Evolutionary conservation across 1,140 invertebrate genomes (phyloP).

Genomic region (Bradysia coprophila): DNA sequence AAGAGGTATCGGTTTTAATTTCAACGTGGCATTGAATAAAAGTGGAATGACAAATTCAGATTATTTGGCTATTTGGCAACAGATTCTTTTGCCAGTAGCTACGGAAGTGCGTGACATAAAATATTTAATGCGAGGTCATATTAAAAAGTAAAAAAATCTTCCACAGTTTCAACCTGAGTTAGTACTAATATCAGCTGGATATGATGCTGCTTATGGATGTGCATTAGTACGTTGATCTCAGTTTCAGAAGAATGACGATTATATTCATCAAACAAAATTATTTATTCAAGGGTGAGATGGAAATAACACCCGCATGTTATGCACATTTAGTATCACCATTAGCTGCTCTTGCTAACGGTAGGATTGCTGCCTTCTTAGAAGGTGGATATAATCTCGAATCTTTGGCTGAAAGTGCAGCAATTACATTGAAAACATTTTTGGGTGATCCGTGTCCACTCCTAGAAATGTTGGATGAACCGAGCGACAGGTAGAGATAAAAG

Average conservation of each 20-base stretch:
- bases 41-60: constrained; percentile 69
- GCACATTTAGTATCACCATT: constrained; percentile 61
- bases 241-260: too few species aligned
- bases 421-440: constrained; percentile 66
- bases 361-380: constrained; percentile 70
- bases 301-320: constrained; percentile 72
- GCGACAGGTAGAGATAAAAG: constrained; percentile 29
- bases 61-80: constrained; percentile 80
- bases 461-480: constrained; percentile 29
- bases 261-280: too few species aligned
- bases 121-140: too few species aligned
- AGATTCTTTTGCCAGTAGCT: constrained; percentile 75
- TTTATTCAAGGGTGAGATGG: constrained; percentile 66
- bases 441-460: constrained; percentile 64
- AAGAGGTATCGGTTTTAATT: constrained; percentile 65
- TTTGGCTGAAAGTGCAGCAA: constrained; percentile 69
- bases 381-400: constrained; percentile 85
- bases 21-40: constrained; percentile 84
- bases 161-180: constrained; percentile 74
- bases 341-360: constrained; percentile 49
- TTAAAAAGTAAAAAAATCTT: too few species aligned
- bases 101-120: constrained; percentile 67
- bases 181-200: constrained; percentile 74
- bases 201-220: constrained; percentile 77
- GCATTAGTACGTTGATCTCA: constrained; percentile 63